Conservation (phyloP, 2,888 invertebrate genomes). For the Tricholauxania praeusta region DNA sequence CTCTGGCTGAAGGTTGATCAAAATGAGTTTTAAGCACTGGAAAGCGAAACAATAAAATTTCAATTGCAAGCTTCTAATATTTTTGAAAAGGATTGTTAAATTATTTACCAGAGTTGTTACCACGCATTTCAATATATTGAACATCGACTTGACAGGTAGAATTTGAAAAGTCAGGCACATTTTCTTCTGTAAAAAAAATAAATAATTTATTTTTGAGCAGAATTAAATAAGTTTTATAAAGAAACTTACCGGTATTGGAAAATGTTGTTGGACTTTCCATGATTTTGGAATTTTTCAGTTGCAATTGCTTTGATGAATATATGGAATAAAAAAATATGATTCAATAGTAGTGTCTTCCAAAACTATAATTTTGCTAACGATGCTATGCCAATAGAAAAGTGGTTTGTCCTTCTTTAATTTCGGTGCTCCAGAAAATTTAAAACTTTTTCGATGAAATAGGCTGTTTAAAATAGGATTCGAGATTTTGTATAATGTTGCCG, state of each 20-base stretch:
- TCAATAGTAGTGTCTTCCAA: background rate
- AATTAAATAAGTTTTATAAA: no score
- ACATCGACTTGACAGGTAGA: background rate
- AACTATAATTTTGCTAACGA: no score
- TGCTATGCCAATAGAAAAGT: no score
- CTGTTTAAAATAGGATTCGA: background rate
- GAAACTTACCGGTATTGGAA: background rate
- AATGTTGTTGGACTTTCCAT: background rate
- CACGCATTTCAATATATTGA: background rate
- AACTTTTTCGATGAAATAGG: constrained; percentile 3
- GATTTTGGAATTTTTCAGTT: background rate
- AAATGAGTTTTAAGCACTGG: background rate
- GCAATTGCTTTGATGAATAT: background rate
- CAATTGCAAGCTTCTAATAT: no score
- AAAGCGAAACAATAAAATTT: background rate
- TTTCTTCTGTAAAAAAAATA: no score
- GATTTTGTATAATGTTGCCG: background rate
- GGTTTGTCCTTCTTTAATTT: no score
- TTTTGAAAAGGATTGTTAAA: no score
- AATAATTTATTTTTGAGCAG: no score
- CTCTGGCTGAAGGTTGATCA: no score
- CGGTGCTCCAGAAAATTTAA: background rate
- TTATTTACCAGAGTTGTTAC: background rate
- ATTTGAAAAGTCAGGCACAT: background rate
- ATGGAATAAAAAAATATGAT: background rate